These are phyloP conservation scores for Pygoscelis adeliae DNA, from an alignment of 2,113 vertebrate genomes.

Conservation along the genomic window DNA sequence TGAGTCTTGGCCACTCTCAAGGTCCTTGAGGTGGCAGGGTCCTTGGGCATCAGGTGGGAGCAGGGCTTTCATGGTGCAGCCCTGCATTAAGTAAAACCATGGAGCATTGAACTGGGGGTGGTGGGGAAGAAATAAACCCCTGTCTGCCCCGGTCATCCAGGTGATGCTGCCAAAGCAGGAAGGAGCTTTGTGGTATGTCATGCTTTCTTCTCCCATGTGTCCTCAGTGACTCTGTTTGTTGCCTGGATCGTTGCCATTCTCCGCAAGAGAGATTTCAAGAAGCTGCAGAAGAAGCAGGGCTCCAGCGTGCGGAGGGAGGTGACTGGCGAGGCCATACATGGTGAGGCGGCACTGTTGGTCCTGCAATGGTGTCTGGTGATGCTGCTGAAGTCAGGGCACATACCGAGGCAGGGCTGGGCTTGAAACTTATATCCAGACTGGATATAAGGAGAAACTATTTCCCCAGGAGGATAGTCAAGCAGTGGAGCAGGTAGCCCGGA, in stretches of 20 bases:
- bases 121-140: neutral
- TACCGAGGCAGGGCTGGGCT: neutral
- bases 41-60: neutral
- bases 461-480: neutral
- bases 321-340: slow-evolving; percentile 64
- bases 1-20: neutral
- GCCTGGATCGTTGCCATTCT: slow-evolving; percentile 83
- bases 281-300: slow-evolving; percentile 78
- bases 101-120: neutral
- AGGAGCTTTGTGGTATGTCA: neutral
- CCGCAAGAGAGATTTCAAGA: slow-evolving; percentile 81
- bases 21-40: neutral
- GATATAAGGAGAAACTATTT: neutral
- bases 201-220: neutral
- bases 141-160: fast-evolving
- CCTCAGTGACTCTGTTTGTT: slow-evolving; percentile 84
- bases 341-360: slow-evolving; percentile 57
- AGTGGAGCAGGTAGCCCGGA: neutral
- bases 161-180: neutral
- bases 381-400: neutral
- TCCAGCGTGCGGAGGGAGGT: slow-evolving; percentile 54
- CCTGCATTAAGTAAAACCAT: neutral
- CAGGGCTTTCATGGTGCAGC: neutral
- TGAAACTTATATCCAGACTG: neutral
- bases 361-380: fast-evolving